These are phyloP conservation scores for Copidosoma aretas DNA, from an alignment of 2,888 invertebrate genomes.

Conservation along the genomic window DNA sequence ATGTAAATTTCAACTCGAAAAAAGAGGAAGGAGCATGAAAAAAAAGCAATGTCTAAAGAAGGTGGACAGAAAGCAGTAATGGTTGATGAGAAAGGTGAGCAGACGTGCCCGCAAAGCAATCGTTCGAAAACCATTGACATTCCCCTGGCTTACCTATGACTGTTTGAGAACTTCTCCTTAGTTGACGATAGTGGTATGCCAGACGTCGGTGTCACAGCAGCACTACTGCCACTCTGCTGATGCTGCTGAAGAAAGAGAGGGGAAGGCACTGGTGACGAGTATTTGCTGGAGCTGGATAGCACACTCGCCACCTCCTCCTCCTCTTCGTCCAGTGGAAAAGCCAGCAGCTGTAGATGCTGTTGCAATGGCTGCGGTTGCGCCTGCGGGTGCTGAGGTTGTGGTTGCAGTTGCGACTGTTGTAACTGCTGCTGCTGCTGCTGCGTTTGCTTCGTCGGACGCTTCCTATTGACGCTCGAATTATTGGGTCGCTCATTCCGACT, in stretches of 20 bases:
- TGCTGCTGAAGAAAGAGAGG: constrained; percentile 52
- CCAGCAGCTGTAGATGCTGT: constrained; percentile 31
- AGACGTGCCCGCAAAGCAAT: background rate
- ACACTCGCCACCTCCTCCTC: constrained; percentile 62
- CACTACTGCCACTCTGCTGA: background rate
- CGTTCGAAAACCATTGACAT: background rate
- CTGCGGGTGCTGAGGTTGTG: background rate
- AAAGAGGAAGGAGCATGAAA: background rate
- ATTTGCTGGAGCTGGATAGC: constrained; percentile 64
- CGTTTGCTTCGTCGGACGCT: constrained; percentile 42
- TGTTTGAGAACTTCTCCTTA: constrained; percentile 57
- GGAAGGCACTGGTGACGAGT: constrained; percentile 66
- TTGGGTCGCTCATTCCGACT: constrained; percentile 54
- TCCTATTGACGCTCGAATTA: constrained; percentile 51
- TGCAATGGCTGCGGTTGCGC: constrained; percentile 11
- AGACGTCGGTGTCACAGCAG: no score
- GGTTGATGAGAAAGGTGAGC: no score
- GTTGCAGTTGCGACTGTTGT: background rate
- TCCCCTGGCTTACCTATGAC: constrained; percentile 48
- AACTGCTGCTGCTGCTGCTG: constrained; percentile 1
- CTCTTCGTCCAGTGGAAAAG: constrained; percentile 51
- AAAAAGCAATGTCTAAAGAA: background rate
- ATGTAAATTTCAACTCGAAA: background rate
- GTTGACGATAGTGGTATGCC: constrained; percentile 32
- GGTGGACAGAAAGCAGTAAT: no score